phyloP scores from a whole-genome alignment of 2,888 invertebrate genomes.

The Scaptomyza cyrtandrae region DNA sequence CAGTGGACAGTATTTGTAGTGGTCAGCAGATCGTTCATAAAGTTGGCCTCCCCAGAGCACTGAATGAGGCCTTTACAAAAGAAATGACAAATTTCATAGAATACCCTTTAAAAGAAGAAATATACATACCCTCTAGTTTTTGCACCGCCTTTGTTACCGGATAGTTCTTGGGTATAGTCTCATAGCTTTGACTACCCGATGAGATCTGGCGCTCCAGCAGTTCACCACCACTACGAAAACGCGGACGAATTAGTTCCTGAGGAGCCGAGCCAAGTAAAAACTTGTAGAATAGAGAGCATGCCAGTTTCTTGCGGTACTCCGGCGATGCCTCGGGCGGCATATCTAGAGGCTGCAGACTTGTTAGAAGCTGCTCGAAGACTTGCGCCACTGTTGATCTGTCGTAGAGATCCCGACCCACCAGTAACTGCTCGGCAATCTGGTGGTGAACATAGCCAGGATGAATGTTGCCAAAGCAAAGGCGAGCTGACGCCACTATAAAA shows the following conservation, averaged over 20 bases:
- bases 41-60: constrained; percentile 91
- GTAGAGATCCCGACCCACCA: constrained; percentile 85
- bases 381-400: constrained; percentile 77
- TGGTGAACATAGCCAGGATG: constrained; percentile 86
- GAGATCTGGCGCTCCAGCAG: constrained; percentile 88
- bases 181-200: constrained; percentile 89
- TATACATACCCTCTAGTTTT: constrained; percentile 88
- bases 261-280: constrained; percentile 87
- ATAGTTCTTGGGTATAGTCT: constrained; percentile 88
- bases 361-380: constrained; percentile 86
- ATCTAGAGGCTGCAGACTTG: constrained; percentile 88
- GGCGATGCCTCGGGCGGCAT: constrained; percentile 89
- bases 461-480: constrained; percentile 89
- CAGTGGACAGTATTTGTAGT: constrained; percentile 86
- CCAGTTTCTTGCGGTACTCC: constrained; percentile 89
- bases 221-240: constrained; percentile 79
- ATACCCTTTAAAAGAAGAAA: constrained; percentile 51
- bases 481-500: constrained; percentile 81
- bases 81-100: neutral
- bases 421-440: constrained; percentile 85
- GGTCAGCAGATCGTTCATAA: constrained; percentile 90
- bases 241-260: constrained; percentile 74
- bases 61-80: constrained; percentile 83
- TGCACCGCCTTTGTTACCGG: constrained; percentile 91
- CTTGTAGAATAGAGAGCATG: constrained; percentile 92